Conservation (phyloP, 2,113 vertebrate genomes). For the Callorhinus ursinus region DNA sequence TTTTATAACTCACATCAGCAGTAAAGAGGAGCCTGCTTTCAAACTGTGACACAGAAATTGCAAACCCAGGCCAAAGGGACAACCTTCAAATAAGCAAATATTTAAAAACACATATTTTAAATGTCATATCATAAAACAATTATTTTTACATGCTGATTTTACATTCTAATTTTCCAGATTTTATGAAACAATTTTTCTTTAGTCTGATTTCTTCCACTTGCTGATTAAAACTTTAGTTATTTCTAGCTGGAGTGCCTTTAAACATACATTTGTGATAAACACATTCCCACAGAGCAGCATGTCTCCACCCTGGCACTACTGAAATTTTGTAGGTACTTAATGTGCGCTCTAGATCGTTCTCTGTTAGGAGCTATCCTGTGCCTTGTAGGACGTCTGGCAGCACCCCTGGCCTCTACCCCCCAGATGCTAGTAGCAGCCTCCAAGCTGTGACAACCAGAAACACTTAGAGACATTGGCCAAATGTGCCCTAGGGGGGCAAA, state of each 20-base stretch:
- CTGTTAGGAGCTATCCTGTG: not conserved
- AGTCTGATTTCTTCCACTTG: not conserved
- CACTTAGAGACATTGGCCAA: not conserved
- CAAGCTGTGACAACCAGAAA: not conserved
- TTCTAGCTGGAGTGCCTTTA: not conserved
- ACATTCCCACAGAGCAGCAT: not conserved
- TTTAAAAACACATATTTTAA: not conserved
- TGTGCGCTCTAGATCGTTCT: not conserved
- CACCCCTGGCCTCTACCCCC: not conserved
- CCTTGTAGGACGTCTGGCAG: not conserved
- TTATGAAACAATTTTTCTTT: not conserved
- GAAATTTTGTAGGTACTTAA: not conserved
- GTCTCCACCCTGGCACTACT: not conserved
- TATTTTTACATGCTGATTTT: not conserved
- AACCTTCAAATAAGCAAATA: slow-evolving; percentile 73
- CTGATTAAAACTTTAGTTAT: not conserved
- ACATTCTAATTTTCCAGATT: not conserved
- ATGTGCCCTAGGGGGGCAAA: not conserved
- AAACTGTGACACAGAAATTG: slow-evolving; percentile 77
- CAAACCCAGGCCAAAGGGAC: slow-evolving; percentile 85
- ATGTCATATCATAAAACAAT: not conserved
- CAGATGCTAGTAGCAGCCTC: not conserved
- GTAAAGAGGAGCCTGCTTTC: slow-evolving; percentile 78
- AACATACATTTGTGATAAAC: not conserved
- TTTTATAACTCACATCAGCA: slow-evolving; percentile 83